phyloP scores from a whole-genome alignment of 2,888 invertebrate species.

The Mythimna ferrago region DNA sequence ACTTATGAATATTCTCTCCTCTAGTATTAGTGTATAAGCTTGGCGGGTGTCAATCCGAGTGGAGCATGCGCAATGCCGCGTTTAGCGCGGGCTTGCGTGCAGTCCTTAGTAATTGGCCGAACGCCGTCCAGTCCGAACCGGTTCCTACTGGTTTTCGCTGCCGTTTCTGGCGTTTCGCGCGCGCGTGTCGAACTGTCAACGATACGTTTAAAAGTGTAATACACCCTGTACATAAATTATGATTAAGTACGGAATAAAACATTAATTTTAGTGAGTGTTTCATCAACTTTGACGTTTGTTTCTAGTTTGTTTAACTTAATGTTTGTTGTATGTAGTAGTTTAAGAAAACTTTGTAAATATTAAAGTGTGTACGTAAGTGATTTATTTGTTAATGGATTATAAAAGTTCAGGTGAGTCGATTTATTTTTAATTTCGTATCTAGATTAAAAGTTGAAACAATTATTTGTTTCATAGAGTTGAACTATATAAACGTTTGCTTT shows the following conservation, averaged over 20 bases:
- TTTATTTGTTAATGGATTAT: conserved; percentile 58
- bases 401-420: conserved; percentile 56
- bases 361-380: conserved; percentile 53
- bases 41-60: conserved; percentile 81
- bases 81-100: conserved; percentile 79
- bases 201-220: conserved; percentile 51
- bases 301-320: conserved; percentile 40
- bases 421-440: neutral
- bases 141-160: conserved; percentile 60
- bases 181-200: conserved; percentile 62
- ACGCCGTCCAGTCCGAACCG: conserved; percentile 74
- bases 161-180: conserved; percentile 49
- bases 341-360: conserved; percentile 53
- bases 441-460: too few relatives aligned
- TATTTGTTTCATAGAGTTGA: neutral
- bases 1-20: conserved; percentile 85
- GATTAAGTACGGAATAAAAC: conserved; percentile 51
- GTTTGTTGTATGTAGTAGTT: conserved; percentile 36
- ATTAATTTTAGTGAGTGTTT: conserved; percentile 55
- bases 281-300: conserved; percentile 50
- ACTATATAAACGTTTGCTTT: neutral
- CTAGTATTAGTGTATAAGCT: conserved; percentile 76
- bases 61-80: conserved; percentile 81
- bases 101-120: conserved; percentile 87
- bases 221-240: conserved; percentile 52